These are phyloP conservation scores for Heliocidaris tuberculata DNA, from an alignment of 35 echinoderm and acorn worm species.

Conservation along the genomic window DNA sequence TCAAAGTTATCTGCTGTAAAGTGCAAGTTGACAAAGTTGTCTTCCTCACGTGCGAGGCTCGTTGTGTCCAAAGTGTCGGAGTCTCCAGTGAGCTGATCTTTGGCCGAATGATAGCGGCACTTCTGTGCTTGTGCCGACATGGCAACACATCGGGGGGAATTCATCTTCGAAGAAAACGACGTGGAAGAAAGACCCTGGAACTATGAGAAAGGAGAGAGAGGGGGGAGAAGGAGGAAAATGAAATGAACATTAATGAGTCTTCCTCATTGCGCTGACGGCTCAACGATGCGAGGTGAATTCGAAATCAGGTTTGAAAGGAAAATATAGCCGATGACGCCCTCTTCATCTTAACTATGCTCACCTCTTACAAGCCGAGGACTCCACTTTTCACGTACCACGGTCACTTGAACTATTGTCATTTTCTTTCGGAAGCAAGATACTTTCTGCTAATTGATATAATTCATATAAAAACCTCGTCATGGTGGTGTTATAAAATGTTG, in stretches of 20 bases:
- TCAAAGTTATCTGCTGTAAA: background rate
- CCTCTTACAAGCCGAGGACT: background rate
- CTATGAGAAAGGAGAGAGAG: background rate
- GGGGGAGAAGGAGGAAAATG: background rate
- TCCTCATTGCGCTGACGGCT: background rate
- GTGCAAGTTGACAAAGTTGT: background rate
- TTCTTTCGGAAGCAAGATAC: background rate
- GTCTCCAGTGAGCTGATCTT: background rate
- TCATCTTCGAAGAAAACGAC: background rate
- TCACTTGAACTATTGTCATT: constrained; percentile 18
- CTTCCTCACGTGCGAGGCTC: background rate
- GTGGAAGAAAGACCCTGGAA: background rate
- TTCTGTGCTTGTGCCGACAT: background rate
- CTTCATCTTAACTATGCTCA: background rate
- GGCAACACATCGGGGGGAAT: background rate
- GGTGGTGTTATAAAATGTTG: too few species aligned
- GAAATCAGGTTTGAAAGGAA: background rate
- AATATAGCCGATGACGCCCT: background rate
- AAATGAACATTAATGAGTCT: constrained; percentile 21
- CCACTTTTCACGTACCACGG: background rate
- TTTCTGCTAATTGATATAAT: too few species aligned
- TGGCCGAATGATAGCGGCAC: background rate
- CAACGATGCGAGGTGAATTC: background rate
- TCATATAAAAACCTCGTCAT: too few species aligned
- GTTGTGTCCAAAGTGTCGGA: background rate